A percentile compares a stretch with the other conserved stretches of the same genome.
phyloP scores from a whole-genome alignment of 1,140 invertebrate species.

The Drosophila takahashii region DNA sequence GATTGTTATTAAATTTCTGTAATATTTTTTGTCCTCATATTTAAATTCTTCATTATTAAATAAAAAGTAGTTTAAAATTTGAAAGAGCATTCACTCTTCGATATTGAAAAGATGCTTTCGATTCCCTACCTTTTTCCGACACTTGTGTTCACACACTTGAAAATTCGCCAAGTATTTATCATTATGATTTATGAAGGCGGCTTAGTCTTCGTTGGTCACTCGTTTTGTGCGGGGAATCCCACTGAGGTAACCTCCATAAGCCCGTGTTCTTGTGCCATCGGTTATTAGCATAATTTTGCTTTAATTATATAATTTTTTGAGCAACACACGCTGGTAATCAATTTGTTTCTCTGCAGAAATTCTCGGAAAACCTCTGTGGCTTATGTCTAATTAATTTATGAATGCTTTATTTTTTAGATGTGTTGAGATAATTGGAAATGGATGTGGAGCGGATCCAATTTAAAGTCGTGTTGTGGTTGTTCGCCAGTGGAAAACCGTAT shows the following conservation, averaged over 20 bases:
- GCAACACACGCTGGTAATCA: not conserved
- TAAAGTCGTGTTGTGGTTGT: not conserved
- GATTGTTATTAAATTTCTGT: no score
- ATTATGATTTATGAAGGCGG: slow-evolving; percentile 28
- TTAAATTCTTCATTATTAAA: no score
- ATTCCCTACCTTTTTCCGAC: not conserved
- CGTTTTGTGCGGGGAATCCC: slow-evolving; percentile 25
- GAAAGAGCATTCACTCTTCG: not conserved
- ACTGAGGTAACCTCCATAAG: slow-evolving; percentile 12
- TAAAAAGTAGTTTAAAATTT: no score
- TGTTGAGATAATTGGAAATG: not conserved
- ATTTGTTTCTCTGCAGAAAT: not conserved
- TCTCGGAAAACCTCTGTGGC: not conserved
- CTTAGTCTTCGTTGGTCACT: slow-evolving; percentile 14
- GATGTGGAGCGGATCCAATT: slow-evolving; percentile 1
- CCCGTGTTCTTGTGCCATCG: slow-evolving; percentile 9
- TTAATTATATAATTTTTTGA: slow-evolving; percentile 27
- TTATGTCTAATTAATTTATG: not conserved
- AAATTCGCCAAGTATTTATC: slow-evolving; percentile 3
- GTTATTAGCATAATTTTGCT: slow-evolving; percentile 18
- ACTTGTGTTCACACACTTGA: slow-evolving; percentile 33
- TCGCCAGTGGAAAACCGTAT: no score
- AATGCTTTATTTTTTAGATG: not conserved
- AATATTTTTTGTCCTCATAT: no score
- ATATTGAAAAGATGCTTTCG: not conserved